Evolutionary conservation across 2,888 invertebrate genomes (phyloP), one percentile per base, ranked within the genome.

Genomic region (Acheta domesticus): DNA sequence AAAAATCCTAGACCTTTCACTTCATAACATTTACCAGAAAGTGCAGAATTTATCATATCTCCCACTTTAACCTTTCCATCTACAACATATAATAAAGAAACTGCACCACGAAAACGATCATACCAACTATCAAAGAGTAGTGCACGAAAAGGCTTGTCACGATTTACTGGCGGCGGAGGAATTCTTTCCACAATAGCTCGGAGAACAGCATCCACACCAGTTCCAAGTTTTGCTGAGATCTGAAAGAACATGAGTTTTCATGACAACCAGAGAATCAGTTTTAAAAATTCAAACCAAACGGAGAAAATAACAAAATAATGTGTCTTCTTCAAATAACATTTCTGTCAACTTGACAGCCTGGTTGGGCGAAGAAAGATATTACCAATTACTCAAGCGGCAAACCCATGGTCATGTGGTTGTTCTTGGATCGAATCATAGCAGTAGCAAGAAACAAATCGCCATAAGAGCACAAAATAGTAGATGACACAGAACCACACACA

Each of bases 41-140:
- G 90, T 81, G 84, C 84, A 19, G 94, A 94, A 81, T 90, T 90
- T 20, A 99, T 93, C 82, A 91, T 88, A 84, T 97, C 92, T 0
- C 96, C 96, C 36, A 92, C 85, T 82, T 89, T 88, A 2, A 97
- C 85, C 20, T 86, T 87, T 0, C 98, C 98, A 85, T 96, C 93
- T 82, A 92, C 90, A 74, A 97, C 89, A 86, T 93, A 94, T 48
- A 94, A 89, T 48, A 96, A 87, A 83, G 93, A 92, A 79, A 96
- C 87, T 0, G 94, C 93, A 0, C 97, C 97, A 85, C 93, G 91
- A 85, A 94, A 97, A 83, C 91, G 92, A 86, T 98, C 96, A 87
- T 93, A 98, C 94, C 96, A 97, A 80, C 96, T 96, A 85, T 99
- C 99, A 87, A 97, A 97, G 80, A 98, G 89, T 75, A 98, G 88